Base-by-base conservation (phyloP, 2,797 vertebrate species). In the Xenentodon cancila region DNA sequence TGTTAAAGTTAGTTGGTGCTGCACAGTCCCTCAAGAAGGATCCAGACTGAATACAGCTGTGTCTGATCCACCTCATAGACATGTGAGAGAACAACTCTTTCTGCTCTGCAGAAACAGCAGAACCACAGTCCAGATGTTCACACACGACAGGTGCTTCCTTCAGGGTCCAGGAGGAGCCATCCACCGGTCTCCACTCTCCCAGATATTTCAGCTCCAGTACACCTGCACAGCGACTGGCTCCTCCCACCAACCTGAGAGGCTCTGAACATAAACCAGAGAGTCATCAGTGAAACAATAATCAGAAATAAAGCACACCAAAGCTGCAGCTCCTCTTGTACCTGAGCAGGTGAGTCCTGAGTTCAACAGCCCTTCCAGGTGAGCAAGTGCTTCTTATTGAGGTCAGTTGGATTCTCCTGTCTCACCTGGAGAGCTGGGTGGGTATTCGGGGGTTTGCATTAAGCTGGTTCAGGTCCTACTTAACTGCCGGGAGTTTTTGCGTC, bases 101-200 rank as follows among this genome's bases (percentile, higher is more conserved):
- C 30, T 9, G 30, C 7, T 32, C 7, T 32, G 7, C 30, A 32
- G 53, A 64, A 27, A 56, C 45, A 30, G 18, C 34, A 42, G 62
- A 64, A 13, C 62, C 62, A 56, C 53, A 65, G 34, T 65, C 49
- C 42, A 67, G 15, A 2, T 57, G n/a, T 44, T 18, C 16, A 20
- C 63, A 65, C 18, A 7, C 3, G 5, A 25, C 25, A 25, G 25
- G 37, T 49, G 46, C 53, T 20, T 20, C 46, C 15, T 15, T 16
- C 46, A 18, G 4, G 18, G 16, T 44, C 63, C 63, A 65, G 15
- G 5, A 9, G 0, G 0, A 13, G 3, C 17, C 13, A 2, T 17
- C 12, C 46, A 57, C 46, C 9, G 37, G 22, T 21, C 16, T 56
- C 63, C 63, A 65, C 0, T 25, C 16, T 11, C 22, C 9, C 9